These are phyloP conservation scores for Notiomystis cincta DNA, from an alignment of 2,113 vertebrate genomes.

Conservation along the genomic window DNA sequence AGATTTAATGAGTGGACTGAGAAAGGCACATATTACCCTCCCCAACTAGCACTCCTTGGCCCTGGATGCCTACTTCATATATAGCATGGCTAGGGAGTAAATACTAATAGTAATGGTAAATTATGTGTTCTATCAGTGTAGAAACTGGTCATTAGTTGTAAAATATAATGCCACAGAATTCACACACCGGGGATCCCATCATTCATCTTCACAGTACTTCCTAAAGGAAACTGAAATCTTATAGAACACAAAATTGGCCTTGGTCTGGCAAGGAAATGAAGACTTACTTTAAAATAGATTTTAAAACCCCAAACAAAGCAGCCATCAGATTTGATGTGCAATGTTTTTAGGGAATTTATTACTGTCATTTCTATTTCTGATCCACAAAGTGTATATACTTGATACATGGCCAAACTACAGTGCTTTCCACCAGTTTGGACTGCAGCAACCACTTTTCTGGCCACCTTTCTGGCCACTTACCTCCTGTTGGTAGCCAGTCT, in stretches of 20 bases:
- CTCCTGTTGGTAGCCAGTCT: background rate
- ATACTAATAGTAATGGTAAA: background rate
- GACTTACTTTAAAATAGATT: background rate
- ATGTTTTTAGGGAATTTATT: background rate
- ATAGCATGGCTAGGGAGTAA: background rate
- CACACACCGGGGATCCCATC: background rate
- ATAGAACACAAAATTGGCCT: background rate
- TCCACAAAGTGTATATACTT: background rate
- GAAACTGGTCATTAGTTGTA: background rate
- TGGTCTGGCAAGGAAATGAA: background rate
- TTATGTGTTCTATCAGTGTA: background rate
- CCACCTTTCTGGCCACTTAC: background rate
- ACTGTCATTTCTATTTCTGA: background rate
- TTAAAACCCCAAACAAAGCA: background rate
- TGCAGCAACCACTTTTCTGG: background rate
- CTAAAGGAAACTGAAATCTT: background rate
- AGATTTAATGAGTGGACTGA: background rate
- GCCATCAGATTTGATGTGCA: background rate
- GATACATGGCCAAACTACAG: background rate
- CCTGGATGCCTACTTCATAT: background rate
- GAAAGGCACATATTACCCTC: background rate
- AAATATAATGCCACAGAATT: background rate
- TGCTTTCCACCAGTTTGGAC: background rate
- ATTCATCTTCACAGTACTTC: background rate
- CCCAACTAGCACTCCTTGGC: rapidly evolving